Base-by-base conservation (phyloP, 2,113 vertebrate species). In the Tachysurus fulvidraco region DNA sequence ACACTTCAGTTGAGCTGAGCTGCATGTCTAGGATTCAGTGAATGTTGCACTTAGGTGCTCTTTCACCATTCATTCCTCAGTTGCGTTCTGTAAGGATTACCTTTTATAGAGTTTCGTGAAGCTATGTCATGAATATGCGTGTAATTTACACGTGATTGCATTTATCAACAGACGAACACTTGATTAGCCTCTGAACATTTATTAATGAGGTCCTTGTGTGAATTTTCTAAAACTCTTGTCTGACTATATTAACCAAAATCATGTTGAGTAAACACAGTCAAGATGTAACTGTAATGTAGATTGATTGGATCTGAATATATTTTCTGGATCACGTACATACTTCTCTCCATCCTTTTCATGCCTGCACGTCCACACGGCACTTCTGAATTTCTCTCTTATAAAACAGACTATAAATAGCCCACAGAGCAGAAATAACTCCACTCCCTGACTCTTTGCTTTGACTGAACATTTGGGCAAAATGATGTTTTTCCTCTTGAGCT, bases 341-440 rank as follows among this genome's bases (percentile, higher is more conserved):
- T 57, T 81, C 16, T 65, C 36, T 65, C 17, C 36, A 69, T 62
- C 41, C 60, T 60, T 83, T 14, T 50, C 3, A 85, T 74, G 23
- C 86, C 13, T 71, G 41, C 83, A 36, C 16, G 19, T 74, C 62
- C 57, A 25, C 64, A 52, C 44, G 16, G 55, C 36, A n/a, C 83
- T 83, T 81, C 80, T 76, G 54, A 41, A 30, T 9, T 17, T n/a
- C 12, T 36, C 57, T 85, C n/a, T 81, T 84, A 69, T 41, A 81
- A 86, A 71, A 81, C n/a, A n/a, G 13, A 76, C 67, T 88, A 89
- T 85, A 83, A 86, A 88, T 89, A 88, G 80, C 55, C 25, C 30
- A 14, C 54, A 44, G 55, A 13, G 46, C 55, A 85, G 81, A 82
- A 90, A 88, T 90, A 85, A 59, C 67, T 90, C 57, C 28, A 41